Evolutionary conservation across 2,888 invertebrate genomes (phyloP).

Genomic region (Melanchra persicariae): DNA sequence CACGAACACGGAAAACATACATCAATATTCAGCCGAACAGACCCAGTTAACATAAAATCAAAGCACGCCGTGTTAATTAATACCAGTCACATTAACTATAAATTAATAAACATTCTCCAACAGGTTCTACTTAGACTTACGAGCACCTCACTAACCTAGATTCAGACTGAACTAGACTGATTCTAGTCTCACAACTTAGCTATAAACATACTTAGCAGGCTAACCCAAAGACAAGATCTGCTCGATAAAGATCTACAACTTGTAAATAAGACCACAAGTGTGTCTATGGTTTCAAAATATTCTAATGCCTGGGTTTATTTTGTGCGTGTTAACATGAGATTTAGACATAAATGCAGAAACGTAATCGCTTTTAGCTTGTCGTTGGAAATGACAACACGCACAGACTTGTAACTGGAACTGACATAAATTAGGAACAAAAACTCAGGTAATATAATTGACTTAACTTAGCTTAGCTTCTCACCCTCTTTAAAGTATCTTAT

Average conservation of each 20-base stretch:
- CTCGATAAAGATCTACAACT: conserved; percentile 48
- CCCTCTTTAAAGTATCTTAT: too few relatives aligned
- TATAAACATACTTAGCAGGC: conserved; percentile 28
- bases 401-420: background rate
- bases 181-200: conserved; percentile 20
- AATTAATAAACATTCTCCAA: conserved; percentile 45
- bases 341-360: background rate
- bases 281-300: conserved; percentile 46
- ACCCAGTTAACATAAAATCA: conserved; percentile 17
- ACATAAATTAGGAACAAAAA: background rate
- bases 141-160: conserved; percentile 52
- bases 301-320: conserved; percentile 35
- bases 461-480: too few relatives aligned
- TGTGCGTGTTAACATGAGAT: conserved; percentile 2
- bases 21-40: background rate
- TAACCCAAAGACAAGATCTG: conserved; percentile 49
- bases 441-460: background rate
- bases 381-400: conserved; percentile 9
- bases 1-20: background rate
- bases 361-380: background rate
- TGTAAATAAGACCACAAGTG: conserved; percentile 40
- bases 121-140: conserved; percentile 41
- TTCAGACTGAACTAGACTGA: conserved; percentile 27
- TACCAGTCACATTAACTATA: conserved; percentile 44
- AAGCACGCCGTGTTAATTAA: conserved; percentile 29